Conservation (phyloP, 1,140 invertebrate species). For the Drosophila sp. region DNA sequence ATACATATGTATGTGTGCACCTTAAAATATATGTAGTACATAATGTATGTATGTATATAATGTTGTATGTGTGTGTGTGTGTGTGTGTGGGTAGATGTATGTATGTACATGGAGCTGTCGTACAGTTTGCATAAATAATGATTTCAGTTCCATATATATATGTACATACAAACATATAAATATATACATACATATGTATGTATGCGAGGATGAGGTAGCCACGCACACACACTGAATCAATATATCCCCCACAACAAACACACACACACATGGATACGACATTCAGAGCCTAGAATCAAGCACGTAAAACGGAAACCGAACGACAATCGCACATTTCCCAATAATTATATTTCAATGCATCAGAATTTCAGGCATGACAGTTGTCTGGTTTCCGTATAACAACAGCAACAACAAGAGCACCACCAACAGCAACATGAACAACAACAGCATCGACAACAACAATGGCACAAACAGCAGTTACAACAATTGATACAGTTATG, state of each 20-base stretch:
- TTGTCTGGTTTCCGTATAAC: constrained; percentile 70
- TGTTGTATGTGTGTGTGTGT: not conserved
- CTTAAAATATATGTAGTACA: not conserved
- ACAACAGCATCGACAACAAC: constrained; percentile 34
- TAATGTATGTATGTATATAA: not conserved
- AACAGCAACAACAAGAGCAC: constrained; percentile 29
- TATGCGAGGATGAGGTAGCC: not conserved
- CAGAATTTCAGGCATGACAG: constrained; percentile 75
- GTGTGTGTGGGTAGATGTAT: not conserved
- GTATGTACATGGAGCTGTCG: not conserved
- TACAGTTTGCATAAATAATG: constrained; percentile 14
- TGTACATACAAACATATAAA: not conserved
- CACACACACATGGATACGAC: constrained; percentile 6
- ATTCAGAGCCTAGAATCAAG: constrained; percentile 13
- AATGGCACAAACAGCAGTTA: constrained; percentile 24
- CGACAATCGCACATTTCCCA: constrained; percentile 81
- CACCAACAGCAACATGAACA: constrained; percentile 28
- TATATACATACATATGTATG: not conserved
- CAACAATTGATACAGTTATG: constrained; percentile 60
- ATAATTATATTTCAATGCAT: constrained; percentile 82
- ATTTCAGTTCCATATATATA: not conserved
- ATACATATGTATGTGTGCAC: not conserved
- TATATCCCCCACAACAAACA: constrained; percentile 2
- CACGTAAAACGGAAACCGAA: constrained; percentile 75
- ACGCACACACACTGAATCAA: not conserved